Evolutionary conservation across 2,113 vertebrate species (phyloP).

Genomic region (Tricholaema leucomelas): DNA sequence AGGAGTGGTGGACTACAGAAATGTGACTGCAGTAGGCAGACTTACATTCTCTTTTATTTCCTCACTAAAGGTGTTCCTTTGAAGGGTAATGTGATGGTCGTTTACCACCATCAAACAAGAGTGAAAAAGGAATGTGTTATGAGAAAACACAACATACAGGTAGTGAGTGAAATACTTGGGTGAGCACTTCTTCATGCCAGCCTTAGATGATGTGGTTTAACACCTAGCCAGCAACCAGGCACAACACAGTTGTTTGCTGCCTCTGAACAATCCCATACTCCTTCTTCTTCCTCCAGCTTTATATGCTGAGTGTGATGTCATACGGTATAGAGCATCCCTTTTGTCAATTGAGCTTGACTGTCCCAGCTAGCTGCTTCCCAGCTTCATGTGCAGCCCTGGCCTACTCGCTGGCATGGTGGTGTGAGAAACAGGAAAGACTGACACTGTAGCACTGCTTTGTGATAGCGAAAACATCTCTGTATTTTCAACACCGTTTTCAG

Average conservation of each 20-base stretch:
- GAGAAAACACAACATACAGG: fast-evolving
- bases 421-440: not conserved
- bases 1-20: not conserved
- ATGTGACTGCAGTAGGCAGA: not conserved
- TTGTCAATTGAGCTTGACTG: too few species aligned
- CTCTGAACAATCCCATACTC: not conserved
- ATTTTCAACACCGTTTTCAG: not conserved
- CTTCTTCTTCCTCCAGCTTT: not conserved
- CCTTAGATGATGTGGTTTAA: not conserved
- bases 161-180: not conserved
- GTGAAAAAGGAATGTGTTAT: fast-evolving
- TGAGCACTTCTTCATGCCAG: not conserved
- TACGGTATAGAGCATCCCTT: not conserved
- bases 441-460: not conserved
- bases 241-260: not conserved
- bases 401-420: not conserved
- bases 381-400: not conserved
- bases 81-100: fast-evolving
- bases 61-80: not conserved
- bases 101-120: not conserved
- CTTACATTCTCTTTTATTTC: not conserved
- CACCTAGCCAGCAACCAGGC: not conserved
- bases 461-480: not conserved
- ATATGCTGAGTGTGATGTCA: not conserved
- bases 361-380: not conserved